Evolutionary conservation across 1,140 invertebrate species (phyloP).

Genomic region (Lepidurus arcticus): DNA sequence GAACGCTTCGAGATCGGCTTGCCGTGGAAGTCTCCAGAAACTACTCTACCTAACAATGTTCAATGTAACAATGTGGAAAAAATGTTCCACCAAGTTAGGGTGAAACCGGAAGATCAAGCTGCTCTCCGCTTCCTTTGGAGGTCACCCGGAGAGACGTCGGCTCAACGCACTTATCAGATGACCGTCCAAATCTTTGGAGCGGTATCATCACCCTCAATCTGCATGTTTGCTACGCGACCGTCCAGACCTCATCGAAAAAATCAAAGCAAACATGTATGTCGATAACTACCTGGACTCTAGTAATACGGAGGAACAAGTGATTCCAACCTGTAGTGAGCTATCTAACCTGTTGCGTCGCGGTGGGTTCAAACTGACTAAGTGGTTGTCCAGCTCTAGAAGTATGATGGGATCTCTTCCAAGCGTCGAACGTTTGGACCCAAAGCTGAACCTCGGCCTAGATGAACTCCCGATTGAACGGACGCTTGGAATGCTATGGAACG

Average conservation of each 20-base stretch:
- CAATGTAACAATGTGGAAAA: too few species aligned
- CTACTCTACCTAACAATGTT: conserved; percentile 23
- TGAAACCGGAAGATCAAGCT: conserved; percentile 28
- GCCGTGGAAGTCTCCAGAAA: neutral
- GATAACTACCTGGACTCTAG: conserved; percentile 35
- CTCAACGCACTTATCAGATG: conserved; percentile 32
- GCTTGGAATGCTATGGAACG: conserved; percentile 19
- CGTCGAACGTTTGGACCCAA: neutral
- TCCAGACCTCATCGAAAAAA: neutral
- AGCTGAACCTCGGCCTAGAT: conserved; percentile 31
- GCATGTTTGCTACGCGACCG: neutral
- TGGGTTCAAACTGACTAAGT: conserved; percentile 3
- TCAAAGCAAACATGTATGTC: conserved; percentile 31
- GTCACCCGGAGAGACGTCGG: neutral
- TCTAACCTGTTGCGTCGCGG: neutral
- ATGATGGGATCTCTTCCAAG: neutral
- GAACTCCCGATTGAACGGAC: conserved; percentile 40
- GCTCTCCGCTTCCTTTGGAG: conserved; percentile 35
- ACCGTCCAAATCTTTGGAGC: conserved; percentile 35
- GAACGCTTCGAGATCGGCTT: neutral
- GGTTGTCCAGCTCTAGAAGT: conserved; percentile 1
- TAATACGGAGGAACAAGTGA: conserved; percentile 31
- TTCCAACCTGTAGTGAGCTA: neutral
- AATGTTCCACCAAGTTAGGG: conserved; percentile 31
- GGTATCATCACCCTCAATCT: conserved; percentile 34